These are phyloP conservation scores for Corydoras maculifer DNA, from an alignment of 2,113 vertebrate species.

Conservation along the genomic window DNA sequence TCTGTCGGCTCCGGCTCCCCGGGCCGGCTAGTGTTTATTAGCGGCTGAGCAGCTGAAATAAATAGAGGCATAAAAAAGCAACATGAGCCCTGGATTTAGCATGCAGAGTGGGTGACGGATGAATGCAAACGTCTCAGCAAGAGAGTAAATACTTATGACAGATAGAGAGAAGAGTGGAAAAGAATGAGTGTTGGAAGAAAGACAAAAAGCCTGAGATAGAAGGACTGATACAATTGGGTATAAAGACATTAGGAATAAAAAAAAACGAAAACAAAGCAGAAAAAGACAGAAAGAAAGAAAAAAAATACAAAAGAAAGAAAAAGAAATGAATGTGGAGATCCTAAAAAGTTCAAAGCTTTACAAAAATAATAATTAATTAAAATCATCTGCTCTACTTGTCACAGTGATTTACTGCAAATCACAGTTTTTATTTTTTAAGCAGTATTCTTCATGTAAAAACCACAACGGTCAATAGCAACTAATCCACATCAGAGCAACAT, in stretches of 20 bases:
- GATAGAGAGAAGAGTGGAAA: not conserved
- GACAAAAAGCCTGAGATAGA: not conserved
- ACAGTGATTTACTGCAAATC: no score
- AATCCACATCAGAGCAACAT: no score
- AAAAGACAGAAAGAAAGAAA: not conserved
- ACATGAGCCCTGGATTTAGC: conserved; percentile 18
- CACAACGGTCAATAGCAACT: no score
- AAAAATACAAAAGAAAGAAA: no score
- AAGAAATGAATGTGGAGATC: no score
- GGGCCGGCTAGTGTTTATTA: conserved; percentile 25
- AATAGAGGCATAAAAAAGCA: conserved; percentile 12
- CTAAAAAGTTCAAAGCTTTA: no score
- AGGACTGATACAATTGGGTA: not conserved
- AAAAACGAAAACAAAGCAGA: not conserved
- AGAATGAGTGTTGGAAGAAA: not conserved
- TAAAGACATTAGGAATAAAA: not conserved
- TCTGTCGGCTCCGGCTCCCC: not conserved
- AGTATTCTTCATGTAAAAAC: no score
- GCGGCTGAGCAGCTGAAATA: conserved; percentile 10
- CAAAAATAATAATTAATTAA: no score
- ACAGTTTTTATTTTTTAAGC: no score
- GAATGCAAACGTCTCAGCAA: conserved; percentile 10
- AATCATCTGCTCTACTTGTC: no score
- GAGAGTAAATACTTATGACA: not conserved
- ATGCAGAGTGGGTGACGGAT: conserved; percentile 11